Evolutionary conservation across 1,140 invertebrate genomes (phyloP), one percentile per base, ranked within the genome.

Genomic region (Drosophila pseudoananassae): DNA sequence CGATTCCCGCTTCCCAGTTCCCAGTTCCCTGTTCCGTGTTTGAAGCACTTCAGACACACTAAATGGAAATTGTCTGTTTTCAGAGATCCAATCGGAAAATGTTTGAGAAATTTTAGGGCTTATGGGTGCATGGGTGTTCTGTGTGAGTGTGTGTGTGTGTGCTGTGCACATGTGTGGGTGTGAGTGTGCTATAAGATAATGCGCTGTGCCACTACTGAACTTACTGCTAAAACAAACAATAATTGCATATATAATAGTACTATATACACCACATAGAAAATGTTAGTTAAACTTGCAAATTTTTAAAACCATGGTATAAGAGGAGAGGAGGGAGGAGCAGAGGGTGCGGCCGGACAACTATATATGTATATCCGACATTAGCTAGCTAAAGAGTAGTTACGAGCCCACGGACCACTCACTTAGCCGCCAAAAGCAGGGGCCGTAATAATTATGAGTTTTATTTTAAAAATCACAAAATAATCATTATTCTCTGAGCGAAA

Each of bases 211-310:
- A 81, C 78, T 53, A 80, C 43, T 76, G 66, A 80, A 80, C 72
- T 81, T 80, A 81, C 66, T 81, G 77, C 78, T 76, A 80, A 75
- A 75, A 68, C 66, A 43, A 70, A 76, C 58, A 80, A 80, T 81
- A 81, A 80, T 71, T 47, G 49, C 57, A 64, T 60, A 60, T 60
- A 60, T 60, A 69, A 57, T 50, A 45, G 17, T 64, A 57, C n/a
- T 58, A 57, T 63, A 54, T 45, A 64, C 49, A 66, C n/a, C 27
- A 72, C 15, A 43, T 73, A 72, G 36, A 72, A 58, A 72, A 81
- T 71, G 73, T 80, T 80, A 80, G 77, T 72, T 76, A 64, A 79
- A 66, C 61, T 80, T 81, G 60, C 36, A 80, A 81, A 76, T 72
- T 76, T 71, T 78, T 46, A 31, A 31, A 51, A 43, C 7, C 33